These are phyloP conservation scores for Burhinus bistriatus DNA, from an alignment of 2,113 vertebrate genomes.

Conservation along the genomic window DNA sequence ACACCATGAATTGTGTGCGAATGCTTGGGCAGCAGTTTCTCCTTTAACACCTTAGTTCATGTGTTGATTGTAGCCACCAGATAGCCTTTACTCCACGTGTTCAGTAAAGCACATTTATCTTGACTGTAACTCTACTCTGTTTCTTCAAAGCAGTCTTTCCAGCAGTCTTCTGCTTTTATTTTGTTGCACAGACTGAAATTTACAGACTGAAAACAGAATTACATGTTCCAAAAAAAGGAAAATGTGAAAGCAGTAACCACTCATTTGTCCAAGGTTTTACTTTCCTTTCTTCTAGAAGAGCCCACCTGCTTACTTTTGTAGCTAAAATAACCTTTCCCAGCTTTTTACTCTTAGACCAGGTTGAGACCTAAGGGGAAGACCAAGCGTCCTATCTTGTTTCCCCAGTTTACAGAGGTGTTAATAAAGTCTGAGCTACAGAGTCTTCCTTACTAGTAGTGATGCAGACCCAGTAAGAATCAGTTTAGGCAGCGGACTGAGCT, in stretches of 20 bases:
- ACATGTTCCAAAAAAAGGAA: background rate
- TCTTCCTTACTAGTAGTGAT: background rate
- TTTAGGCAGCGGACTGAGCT: background rate
- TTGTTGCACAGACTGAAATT: background rate
- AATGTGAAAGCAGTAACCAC: background rate
- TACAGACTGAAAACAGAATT: background rate
- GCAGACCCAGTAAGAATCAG: background rate
- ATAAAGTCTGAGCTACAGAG: background rate
- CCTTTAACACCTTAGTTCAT: background rate
- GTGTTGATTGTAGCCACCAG: background rate
- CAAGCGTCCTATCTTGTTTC: background rate
- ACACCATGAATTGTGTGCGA: too few species aligned
- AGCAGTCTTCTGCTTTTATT: background rate
- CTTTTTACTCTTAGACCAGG: background rate
- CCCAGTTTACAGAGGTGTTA: background rate
- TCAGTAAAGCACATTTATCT: background rate
- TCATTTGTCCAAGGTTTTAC: background rate
- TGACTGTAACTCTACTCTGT: background rate
- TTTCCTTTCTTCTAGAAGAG: background rate
- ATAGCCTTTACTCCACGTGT: background rate
- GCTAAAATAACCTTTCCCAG: background rate
- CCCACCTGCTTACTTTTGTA: background rate
- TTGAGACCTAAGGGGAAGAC: background rate
- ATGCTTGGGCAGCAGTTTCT: too few species aligned
- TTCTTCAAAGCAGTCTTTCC: background rate